These are phyloP conservation scores for Sinocyclocheilus anophthalmus DNA, from an alignment of 2,113 vertebrate species.

Conservation along the genomic window DNA sequence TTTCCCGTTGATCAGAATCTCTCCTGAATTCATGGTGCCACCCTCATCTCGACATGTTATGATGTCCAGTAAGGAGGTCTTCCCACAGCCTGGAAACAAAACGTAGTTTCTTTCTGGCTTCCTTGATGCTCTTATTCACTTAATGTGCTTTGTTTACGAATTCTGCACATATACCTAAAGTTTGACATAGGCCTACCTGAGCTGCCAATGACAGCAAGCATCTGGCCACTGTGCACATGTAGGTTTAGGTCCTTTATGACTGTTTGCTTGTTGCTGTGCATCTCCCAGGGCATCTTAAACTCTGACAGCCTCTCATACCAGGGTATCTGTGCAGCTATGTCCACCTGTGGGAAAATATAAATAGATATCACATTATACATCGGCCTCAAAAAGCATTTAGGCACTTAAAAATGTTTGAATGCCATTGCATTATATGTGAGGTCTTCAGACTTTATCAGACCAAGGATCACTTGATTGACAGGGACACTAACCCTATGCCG, in stretches of 20 bases:
- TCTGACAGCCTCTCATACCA: conserved; percentile 90
- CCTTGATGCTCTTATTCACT: background rate
- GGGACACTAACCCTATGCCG: too few relatives aligned
- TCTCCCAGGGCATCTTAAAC: conserved; percentile 86
- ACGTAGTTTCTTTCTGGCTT: background rate
- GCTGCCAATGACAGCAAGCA: conserved; percentile 94
- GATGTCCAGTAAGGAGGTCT: conserved; percentile 88
- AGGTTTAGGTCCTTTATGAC: conserved; percentile 87
- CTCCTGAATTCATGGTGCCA: conserved; percentile 81
- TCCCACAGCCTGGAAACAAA: conserved; percentile 81
- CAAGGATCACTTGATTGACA: background rate
- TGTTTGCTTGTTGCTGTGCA: conserved; percentile 72
- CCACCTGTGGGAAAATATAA: conserved; percentile 75
- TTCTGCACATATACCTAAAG: background rate
- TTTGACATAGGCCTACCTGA: conserved; percentile 77
- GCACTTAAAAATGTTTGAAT: background rate
- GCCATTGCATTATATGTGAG: background rate
- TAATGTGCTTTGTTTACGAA: background rate
- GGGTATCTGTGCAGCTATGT: conserved; percentile 85
- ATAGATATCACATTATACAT: background rate
- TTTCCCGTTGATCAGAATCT: conserved; percentile 85
- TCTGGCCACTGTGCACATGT: conserved; percentile 88
- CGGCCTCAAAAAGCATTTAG: too few relatives aligned
- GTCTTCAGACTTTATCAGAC: background rate
- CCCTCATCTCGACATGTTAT: conserved; percentile 87